Evolutionary conservation across 1,140 invertebrate genomes (phyloP), one percentile per base, ranked within the genome.

Genomic region (Procambarus virginalis): DNA sequence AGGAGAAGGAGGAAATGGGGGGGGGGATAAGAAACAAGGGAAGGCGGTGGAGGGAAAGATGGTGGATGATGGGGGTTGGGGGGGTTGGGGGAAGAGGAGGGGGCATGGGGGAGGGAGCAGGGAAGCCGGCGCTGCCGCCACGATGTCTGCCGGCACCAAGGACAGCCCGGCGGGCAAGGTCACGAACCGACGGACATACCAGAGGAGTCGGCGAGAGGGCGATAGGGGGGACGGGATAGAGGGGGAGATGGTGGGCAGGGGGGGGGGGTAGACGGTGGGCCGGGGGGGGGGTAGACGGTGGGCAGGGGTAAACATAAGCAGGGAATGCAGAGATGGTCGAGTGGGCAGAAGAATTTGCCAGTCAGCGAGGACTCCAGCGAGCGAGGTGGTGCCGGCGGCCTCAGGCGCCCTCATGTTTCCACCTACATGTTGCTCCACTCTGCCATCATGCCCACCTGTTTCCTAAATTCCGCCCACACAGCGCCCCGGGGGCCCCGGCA

Each of bases 181-280:
- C 80, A 82, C 80, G 80, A 82, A 64, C 80, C 58, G 58, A 82
- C 80, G 60, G 80, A 82, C 80, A 82, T 82, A 82, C 80, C 80
- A 82, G 58, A 68, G 34, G 34, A 20, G 76, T 48, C 51, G 12
- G 20, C 3, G 3, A 20, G 51, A 46, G 20, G 78, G 46, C 2
- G 10, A 55, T 8, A 10, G 34, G 5, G 20, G 75, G 22, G 22
- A 22, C 1, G 75, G 22, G 45, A 9, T 51, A 49, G 4, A 14
- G 14, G 60, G 60, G 14, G 17, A 14, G 17, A 45, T 12, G 45
- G 34, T 34, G 45, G n/a, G 79, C n/a, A 2, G 60, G 14, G 60
- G 60, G 14, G 17, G 60, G 17, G 76, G 45, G 34, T 34, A 34
- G 10, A 55, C 51, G 51, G 4, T 10, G 79, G 20, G 34, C 4